Evolutionary conservation across 2,113 vertebrate species (phyloP).

Genomic region (Ophthalmolycus amberensis): DNA sequence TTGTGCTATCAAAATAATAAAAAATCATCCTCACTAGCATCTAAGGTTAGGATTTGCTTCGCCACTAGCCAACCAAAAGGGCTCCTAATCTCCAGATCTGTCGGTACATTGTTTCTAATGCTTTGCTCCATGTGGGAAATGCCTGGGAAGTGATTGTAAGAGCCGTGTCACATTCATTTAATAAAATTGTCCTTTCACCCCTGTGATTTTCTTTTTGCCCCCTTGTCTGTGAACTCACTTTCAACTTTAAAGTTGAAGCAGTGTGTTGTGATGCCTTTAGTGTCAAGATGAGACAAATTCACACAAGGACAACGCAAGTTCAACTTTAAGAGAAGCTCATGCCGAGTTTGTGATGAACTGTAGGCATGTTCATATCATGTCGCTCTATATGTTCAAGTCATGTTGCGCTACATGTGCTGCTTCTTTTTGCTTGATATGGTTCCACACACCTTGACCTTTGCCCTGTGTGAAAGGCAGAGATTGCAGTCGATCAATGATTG

Average conservation of each 20-base stretch:
- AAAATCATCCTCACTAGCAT: conserved; percentile 42
- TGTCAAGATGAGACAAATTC: neutral
- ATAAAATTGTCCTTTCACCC: conserved; percentile 50
- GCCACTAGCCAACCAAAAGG: conserved; percentile 36
- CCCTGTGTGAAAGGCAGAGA: conserved; percentile 63
- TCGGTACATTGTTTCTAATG: conserved; percentile 36
- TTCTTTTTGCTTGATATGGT: conserved; percentile 30
- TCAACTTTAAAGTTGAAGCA: neutral
- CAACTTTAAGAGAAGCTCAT: neutral
- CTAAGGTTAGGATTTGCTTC: conserved; percentile 30
- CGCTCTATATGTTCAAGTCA: neutral
- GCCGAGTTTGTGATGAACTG: neutral
- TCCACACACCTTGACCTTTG: conserved; percentile 75
- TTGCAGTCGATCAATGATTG: conserved; percentile 80
- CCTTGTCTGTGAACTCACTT: neutral
- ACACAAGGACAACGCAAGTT: neutral
- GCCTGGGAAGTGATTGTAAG: conserved; percentile 32
- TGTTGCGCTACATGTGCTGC: conserved; percentile 15
- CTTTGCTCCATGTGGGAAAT: conserved; percentile 34
- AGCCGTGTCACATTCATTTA: conserved; percentile 46
- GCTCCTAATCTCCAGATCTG: conserved; percentile 38
- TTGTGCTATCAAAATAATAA: conserved; percentile 56
- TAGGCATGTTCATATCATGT: neutral
- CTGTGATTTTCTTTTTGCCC: neutral
- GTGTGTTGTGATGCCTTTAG: neutral